Conservation (phyloP, 2,797 vertebrate species). For the Enteromius trimaculatus region DNA sequence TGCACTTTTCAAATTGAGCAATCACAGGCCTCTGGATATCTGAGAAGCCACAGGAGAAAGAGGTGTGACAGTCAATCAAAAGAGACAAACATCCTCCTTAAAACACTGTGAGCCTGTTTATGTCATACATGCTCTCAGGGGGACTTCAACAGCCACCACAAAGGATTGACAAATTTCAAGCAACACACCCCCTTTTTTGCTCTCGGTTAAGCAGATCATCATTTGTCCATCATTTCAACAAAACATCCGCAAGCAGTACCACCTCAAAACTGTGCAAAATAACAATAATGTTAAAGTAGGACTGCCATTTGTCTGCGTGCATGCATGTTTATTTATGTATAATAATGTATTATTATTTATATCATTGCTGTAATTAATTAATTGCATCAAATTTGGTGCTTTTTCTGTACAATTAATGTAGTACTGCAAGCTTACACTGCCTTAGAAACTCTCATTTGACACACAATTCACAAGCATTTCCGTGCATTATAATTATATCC, state of each 20-base stretch:
- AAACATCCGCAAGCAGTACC: background rate
- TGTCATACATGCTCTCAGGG: background rate
- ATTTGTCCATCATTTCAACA: conserved; percentile 7
- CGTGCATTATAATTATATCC: background rate
- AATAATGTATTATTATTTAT: no score
- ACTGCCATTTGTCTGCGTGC: background rate
- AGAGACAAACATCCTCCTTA: conserved; percentile 21
- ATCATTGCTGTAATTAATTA: background rate
- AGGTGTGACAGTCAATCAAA: conserved; percentile 41
- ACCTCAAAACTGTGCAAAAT: background rate
- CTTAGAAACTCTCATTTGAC: background rate
- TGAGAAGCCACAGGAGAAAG: conserved; percentile 13
- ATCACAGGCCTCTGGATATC: conserved; percentile 52
- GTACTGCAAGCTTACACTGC: background rate
- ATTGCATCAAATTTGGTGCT: background rate
- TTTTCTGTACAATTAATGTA: background rate
- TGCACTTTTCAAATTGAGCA: conserved; percentile 60
- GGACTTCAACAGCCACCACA: background rate
- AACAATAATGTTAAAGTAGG: background rate
- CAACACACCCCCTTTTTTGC: background rate
- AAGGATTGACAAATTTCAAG: conserved; percentile 9
- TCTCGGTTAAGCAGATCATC: conserved; percentile 11
- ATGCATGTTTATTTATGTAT: background rate
- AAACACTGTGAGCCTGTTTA: background rate
- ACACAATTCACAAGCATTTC: no score